These are phyloP conservation scores for Pedicia rivosa DNA, from an alignment of 2,888 invertebrate species.

Conservation along the genomic window DNA sequence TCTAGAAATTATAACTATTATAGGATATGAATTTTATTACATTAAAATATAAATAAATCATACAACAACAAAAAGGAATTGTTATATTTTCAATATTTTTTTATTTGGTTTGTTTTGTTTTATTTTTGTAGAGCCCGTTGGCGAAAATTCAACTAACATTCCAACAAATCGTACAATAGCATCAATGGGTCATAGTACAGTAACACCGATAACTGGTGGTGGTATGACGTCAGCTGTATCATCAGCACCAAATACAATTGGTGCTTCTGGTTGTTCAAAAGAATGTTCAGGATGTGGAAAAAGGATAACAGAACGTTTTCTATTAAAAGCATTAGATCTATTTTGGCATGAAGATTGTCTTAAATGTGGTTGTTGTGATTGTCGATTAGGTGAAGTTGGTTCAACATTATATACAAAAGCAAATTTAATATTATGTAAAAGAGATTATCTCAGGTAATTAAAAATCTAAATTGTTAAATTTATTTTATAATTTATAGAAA, in stretches of 20 bases:
- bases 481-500: too few relatives aligned
- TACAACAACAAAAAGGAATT: too few relatives aligned
- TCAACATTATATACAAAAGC: conserved; percentile 82
- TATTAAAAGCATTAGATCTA: conserved; percentile 73
- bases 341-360: conserved; percentile 92
- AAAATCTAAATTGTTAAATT: too few relatives aligned
- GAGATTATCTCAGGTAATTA: conserved; percentile 73
- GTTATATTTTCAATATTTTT: too few relatives aligned
- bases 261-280: conserved; percentile 2
- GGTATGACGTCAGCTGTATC: conserved; percentile 5
- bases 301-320: conserved; percentile 58
- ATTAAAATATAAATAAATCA: too few relatives aligned
- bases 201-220: conserved; percentile 4
- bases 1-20: too few relatives aligned
- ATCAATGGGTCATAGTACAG: conserved; percentile 4
- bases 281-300: conserved; percentile 12
- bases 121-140: conserved; percentile 4
- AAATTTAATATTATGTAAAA: conserved; percentile 77
- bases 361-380: conserved; percentile 85
- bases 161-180: conserved; percentile 3
- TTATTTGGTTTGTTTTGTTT: not conserved
- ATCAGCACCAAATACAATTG: conserved; percentile 6
- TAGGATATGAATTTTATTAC: too few relatives aligned
- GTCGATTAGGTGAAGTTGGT: conserved; percentile 83
- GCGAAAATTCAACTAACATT: conserved; percentile 1